These are phyloP conservation scores for Norana najaformis DNA, from an alignment of 2,888 invertebrate genomes.

Conservation along the genomic window DNA sequence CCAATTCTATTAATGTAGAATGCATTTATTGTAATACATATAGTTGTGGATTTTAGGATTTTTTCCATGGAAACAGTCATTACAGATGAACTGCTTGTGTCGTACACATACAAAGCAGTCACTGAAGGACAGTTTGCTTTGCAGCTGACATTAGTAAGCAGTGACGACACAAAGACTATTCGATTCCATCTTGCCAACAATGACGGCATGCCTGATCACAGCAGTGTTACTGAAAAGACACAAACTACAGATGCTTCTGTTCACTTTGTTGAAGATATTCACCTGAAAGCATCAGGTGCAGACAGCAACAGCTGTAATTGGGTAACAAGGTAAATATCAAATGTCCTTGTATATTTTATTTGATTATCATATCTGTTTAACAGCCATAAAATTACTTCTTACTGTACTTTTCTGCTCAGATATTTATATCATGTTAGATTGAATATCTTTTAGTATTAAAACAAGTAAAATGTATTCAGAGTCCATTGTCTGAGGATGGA, in stretches of 20 bases:
- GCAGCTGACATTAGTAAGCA: not conserved
- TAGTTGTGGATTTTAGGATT: constrained; percentile 15
- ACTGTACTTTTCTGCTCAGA: not conserved
- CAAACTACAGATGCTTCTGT: not conserved
- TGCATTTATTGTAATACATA: not conserved
- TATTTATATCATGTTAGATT: not conserved
- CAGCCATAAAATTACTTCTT: not conserved
- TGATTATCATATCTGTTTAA: not conserved
- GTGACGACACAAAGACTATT: not conserved
- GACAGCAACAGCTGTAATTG: not conserved
- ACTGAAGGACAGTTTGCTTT: not conserved
- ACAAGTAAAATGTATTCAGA: not conserved
- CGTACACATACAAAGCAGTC: not conserved
- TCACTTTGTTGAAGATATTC: not conserved
- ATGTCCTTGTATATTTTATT: not conserved
- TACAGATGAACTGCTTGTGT: not conserved
- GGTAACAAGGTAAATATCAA: not conserved
- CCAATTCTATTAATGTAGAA: not conserved
- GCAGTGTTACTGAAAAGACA: not conserved
- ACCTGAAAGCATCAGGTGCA: not conserved
- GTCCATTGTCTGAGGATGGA: not conserved
- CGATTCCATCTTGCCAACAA: constrained; percentile 13
- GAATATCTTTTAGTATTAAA: not conserved
- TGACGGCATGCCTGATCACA: not conserved
- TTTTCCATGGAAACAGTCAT: not conserved